These are phyloP conservation scores for Drosophila sproati DNA, from an alignment of 1,140 invertebrate species.

Conservation along the genomic window DNA sequence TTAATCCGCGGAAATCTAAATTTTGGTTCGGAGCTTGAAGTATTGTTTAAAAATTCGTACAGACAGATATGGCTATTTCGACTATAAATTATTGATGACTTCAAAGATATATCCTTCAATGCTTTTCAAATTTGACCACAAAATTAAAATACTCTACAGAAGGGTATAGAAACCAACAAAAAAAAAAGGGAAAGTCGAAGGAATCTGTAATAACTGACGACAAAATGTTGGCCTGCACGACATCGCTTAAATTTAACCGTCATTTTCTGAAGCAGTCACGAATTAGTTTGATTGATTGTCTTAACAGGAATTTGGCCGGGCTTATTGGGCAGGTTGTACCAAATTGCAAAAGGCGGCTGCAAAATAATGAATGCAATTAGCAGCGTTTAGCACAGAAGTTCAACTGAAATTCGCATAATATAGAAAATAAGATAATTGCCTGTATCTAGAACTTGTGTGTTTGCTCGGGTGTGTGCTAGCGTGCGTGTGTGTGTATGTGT, in stretches of 20 bases:
- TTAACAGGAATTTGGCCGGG: constrained; percentile 43
- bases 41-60: no score
- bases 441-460: constrained; percentile 9
- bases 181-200: constrained; percentile 10
- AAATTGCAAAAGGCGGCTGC: constrained; percentile 38
- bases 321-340: constrained; percentile 1
- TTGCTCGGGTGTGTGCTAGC: neutral
- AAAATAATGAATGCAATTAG: constrained; percentile 72
- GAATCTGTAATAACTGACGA: constrained; percentile 13
- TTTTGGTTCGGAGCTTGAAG: no score
- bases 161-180: neutral
- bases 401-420: constrained; percentile 10
- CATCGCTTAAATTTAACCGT: constrained; percentile 46
- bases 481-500: constrained; percentile 3
- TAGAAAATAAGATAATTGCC: constrained; percentile 45
- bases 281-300: constrained; percentile 72
- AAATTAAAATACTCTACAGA: no score
- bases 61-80: no score
- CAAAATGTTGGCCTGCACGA: constrained; percentile 35
- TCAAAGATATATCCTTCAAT: no score
- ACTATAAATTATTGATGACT: no score
- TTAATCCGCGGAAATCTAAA: no score
- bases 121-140: no score
- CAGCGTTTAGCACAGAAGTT: constrained; percentile 36
- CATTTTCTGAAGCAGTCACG: constrained; percentile 38